These are phyloP conservation scores for Uloborus plumipes DNA, from an alignment of 2,888 invertebrate genomes.

Conservation along the genomic window DNA sequence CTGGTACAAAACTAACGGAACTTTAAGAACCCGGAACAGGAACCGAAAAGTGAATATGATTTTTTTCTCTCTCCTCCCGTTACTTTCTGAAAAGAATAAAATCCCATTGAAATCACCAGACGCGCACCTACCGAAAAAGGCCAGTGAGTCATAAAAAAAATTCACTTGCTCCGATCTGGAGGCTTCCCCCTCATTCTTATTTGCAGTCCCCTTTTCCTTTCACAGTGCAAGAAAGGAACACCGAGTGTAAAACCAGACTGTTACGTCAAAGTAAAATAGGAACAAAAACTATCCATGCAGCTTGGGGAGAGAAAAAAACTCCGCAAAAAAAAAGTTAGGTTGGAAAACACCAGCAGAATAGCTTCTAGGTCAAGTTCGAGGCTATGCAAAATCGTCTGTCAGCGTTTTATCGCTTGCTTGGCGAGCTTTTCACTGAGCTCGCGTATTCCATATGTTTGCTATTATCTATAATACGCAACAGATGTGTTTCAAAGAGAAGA, in stretches of 20 bases:
- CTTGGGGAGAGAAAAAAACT: background rate
- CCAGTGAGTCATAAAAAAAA: slow-evolving; percentile 19
- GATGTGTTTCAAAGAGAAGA: slow-evolving; percentile 16
- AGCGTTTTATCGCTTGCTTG: slow-evolving; percentile 44
- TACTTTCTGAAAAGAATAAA: slow-evolving; percentile 23
- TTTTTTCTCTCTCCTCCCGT: slow-evolving; percentile 24
- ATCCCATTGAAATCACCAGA: slow-evolving; percentile 26
- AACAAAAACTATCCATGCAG: slow-evolving; percentile 18
- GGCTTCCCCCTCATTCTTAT: slow-evolving; percentile 22
- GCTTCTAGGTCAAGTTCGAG: slow-evolving; percentile 57
- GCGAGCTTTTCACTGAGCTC: slow-evolving; percentile 1
- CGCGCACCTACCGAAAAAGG: background rate
- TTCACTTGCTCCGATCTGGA: slow-evolving; percentile 51
- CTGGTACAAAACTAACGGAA: slow-evolving; percentile 40
- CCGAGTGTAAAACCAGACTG: slow-evolving; percentile 36
- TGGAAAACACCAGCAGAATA: slow-evolving; percentile 26
- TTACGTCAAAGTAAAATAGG: slow-evolving; percentile 10
- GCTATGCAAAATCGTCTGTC: slow-evolving; percentile 15
- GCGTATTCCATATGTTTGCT: slow-evolving; percentile 32
- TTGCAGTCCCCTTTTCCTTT: slow-evolving; percentile 41
- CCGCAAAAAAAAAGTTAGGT: slow-evolving; percentile 17
- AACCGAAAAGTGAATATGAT: slow-evolving; percentile 31
- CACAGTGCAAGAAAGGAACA: slow-evolving; percentile 24
- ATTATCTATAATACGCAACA: slow-evolving; percentile 42
- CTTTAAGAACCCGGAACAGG: slow-evolving; percentile 43